A percentile compares a stretch with the other conserved stretches of the same genome.
phyloP scores from a whole-genome alignment of 2,113 vertebrate genomes.

The Leptocoma aspasia region DNA sequence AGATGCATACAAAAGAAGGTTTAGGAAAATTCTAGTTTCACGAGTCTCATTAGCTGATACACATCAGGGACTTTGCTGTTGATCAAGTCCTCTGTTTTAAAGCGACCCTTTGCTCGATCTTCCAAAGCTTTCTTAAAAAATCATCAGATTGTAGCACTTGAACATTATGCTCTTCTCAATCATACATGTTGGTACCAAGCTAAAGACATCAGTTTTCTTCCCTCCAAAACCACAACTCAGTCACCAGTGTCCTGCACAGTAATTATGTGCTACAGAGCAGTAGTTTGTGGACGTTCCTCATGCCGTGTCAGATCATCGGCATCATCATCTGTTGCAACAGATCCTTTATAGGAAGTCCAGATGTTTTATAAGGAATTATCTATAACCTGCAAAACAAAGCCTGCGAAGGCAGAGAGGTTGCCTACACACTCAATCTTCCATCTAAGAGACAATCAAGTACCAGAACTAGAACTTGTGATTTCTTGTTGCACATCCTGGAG shows the following conservation, averaged over 20 bases:
- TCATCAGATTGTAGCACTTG: neutral
- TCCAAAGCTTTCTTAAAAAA: neutral
- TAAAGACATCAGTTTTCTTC: neutral
- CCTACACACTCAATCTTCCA: neutral
- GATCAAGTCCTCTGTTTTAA: neutral
- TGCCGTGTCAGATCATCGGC: neutral
- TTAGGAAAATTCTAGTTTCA: neutral
- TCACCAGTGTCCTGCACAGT: neutral
- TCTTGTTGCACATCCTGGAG: neutral
- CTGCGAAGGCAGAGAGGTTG: neutral
- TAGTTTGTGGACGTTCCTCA: neutral
- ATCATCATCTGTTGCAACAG: rapidly evolving
- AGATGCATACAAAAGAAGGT: neutral
- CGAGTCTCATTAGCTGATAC: neutral
- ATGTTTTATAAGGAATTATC: neutral
- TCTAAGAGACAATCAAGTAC: neutral
- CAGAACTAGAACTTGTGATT: neutral
- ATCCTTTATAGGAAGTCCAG: neutral
- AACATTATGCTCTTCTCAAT: neutral
- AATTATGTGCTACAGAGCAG: neutral
- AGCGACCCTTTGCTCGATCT: neutral
- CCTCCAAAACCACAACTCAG: neutral
- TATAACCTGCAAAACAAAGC: neutral
- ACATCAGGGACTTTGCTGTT: neutral
- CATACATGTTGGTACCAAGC: neutral